Evolutionary conservation across 2,113 vertebrate species (phyloP).

Genomic region (Paracanthobrama guichenoti): DNA sequence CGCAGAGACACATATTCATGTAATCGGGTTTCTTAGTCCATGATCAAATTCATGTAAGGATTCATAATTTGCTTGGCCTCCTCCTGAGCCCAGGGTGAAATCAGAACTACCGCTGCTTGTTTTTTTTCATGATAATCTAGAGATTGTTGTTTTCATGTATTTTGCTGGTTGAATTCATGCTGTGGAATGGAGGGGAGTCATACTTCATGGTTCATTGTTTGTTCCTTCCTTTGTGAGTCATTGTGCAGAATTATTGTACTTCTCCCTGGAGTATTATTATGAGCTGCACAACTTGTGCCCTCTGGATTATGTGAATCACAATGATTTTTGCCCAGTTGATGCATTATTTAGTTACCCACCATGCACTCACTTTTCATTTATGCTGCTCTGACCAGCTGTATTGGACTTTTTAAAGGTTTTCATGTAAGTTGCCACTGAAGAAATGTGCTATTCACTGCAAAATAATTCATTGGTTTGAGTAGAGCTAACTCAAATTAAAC

Average conservation of each 20-base stretch:
- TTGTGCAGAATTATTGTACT: slow-evolving; percentile 64
- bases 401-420: neutral
- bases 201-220: slow-evolving; percentile 63
- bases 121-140: neutral
- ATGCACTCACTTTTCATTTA: neutral
- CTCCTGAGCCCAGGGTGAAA: neutral
- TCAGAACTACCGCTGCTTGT: neutral
- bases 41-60: slow-evolving; percentile 5
- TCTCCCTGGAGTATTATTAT: slow-evolving; percentile 68
- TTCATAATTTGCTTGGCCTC: neutral
- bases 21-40: neutral
- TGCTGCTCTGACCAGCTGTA: neutral
- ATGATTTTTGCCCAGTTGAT: slow-evolving; percentile 7
- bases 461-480: too few species aligned
- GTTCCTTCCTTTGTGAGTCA: slow-evolving; percentile 71
- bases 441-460: neutral
- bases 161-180: slow-evolving; percentile 49
- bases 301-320: slow-evolving; percentile 49
- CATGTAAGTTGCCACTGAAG: neutral
- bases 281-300: slow-evolving; percentile 45
- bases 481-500: too few species aligned
- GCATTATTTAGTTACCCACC: neutral
- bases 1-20: slow-evolving; percentile 19
- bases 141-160: slow-evolving; percentile 37
- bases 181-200: slow-evolving; percentile 57